Evolutionary conservation across 2,888 invertebrate species (phyloP).

Genomic region (Prosapia bicincta): DNA sequence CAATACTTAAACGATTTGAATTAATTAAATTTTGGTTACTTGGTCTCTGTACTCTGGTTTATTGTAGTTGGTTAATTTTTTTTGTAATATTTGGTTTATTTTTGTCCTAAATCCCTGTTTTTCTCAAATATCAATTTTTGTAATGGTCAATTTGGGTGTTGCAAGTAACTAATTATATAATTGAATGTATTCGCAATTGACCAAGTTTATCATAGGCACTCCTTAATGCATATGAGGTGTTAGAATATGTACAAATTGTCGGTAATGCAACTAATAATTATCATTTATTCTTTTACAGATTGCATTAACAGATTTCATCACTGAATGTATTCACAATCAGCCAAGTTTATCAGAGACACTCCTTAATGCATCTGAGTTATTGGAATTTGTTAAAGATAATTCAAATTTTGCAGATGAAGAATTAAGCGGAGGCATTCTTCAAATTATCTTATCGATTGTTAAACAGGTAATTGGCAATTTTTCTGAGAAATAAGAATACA

Average conservation of each 20-base stretch:
- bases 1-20: no score
- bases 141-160: no score
- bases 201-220: slow-evolving; percentile 29
- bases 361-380: slow-evolving; percentile 21
- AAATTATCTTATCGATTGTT: slow-evolving; percentile 18
- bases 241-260: slow-evolving; percentile 25
- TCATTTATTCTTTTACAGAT: slow-evolving; percentile 8
- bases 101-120: no score
- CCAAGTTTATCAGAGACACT: slow-evolving; percentile 29
- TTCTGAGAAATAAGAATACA: no score
- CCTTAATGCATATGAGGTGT: slow-evolving; percentile 20
- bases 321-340: slow-evolving; percentile 25
- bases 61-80: no score
- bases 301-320: slow-evolving; percentile 18
- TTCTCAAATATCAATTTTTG: no score
- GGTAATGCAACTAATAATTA: no score
- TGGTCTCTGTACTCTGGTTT: no score
- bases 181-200: slow-evolving; percentile 22
- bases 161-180: slow-evolving; percentile 19
- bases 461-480: slow-evolving; percentile 19
- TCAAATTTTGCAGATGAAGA: slow-evolving; percentile 10
- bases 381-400: slow-evolving; percentile 19
- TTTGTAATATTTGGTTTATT: no score
- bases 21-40: no score
- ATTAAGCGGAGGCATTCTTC: slow-evolving; percentile 8